Evolutionary conservation across 2,888 invertebrate species (phyloP).

Genomic region (Limenitis camilla): DNA sequence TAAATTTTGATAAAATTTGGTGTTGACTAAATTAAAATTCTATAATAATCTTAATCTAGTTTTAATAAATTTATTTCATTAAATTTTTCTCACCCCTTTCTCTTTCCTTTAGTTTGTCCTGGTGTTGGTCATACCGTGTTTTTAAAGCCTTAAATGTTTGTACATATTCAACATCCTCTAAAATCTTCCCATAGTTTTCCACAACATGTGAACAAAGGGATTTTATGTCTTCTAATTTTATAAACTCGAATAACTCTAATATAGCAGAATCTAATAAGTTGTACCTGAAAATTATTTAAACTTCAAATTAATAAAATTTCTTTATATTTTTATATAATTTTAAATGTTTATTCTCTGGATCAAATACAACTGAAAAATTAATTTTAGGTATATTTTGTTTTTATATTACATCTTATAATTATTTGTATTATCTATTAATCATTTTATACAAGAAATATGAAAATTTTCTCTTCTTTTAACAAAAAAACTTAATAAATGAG

Average conservation of each 20-base stretch:
- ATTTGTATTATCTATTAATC: too few relatives aligned
- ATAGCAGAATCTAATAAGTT: slow-evolving; percentile 99
- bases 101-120: slow-evolving; percentile 91
- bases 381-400: too few relatives aligned
- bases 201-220: slow-evolving; percentile 94
- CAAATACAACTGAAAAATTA: too few relatives aligned
- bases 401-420: too few relatives aligned
- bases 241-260: slow-evolving; percentile 99
- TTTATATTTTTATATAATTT: neutral
- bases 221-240: slow-evolving; percentile 94
- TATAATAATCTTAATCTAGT: too few relatives aligned
- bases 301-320: neutral
- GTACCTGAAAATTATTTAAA: slow-evolving; percentile 73
- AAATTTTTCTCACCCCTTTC: slow-evolving; percentile 75
- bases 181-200: slow-evolving; percentile 94
- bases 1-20: too few relatives aligned
- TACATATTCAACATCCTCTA: slow-evolving; percentile 97
- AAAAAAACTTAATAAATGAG: too few relatives aligned
- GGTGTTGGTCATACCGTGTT: slow-evolving; percentile 91
- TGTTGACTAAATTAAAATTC: too few relatives aligned
- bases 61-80: too few relatives aligned
- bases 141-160: slow-evolving; percentile 97
- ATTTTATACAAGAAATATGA: too few relatives aligned
- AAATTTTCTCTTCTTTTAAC: too few relatives aligned
- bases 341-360: too few relatives aligned